Evolutionary conservation across 2,888 invertebrate species (phyloP), one percentile per base, ranked within the genome.

Genomic region (Hirudinaria manillensis): DNA sequence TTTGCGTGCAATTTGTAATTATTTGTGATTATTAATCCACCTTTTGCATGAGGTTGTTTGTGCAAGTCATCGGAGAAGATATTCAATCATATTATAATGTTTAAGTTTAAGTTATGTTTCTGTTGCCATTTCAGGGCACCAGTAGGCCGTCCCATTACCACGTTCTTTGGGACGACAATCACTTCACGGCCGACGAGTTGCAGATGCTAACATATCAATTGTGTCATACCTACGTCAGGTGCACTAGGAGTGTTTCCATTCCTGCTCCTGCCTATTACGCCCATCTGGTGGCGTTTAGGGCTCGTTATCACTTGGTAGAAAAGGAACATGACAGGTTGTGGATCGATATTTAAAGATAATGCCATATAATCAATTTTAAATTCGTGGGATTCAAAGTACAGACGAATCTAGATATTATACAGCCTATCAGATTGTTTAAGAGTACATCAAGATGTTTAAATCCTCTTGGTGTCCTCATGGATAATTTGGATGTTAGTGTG

Each of bases 151-250:
- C 97, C 53, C 99, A 99, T 88, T 99, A 99, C 88, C 99, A 99
- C 87, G 99, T 99, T 77, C 89, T 99, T 76, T 99, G 99, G 99
- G 99, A 99, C 87, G 99, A 99, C 89, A 99, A 98, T 87, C 94
- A 94, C 87, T 93, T 99, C 86, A 94, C 94, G 81, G 96, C 97
- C 75, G 99, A 99, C 87, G 99, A 99, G 87, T 89, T 99, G 81
- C 99, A 99, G 87, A 96, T 95, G 87, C 89, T 99, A 81, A 99
- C 99, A 78, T 99, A 99, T 88, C 99, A 99, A 88, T 89, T 99
- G 85, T 99, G 99, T 87, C 99, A 99, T 89, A 99, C 99, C 67
- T 99, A 99, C 87, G 99, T 99, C 79, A 90, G 77, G n/a, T 99
- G 99, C 88, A 99, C 99, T 34, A 91, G 99, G 80, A 96, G 95